A percentile compares a stretch with the other conserved stretches of the same genome.
These are phyloP conservation scores for Neosilurus mollespiculum DNA, from an alignment of 2,797 vertebrate genomes.

Conservation along the genomic window DNA sequence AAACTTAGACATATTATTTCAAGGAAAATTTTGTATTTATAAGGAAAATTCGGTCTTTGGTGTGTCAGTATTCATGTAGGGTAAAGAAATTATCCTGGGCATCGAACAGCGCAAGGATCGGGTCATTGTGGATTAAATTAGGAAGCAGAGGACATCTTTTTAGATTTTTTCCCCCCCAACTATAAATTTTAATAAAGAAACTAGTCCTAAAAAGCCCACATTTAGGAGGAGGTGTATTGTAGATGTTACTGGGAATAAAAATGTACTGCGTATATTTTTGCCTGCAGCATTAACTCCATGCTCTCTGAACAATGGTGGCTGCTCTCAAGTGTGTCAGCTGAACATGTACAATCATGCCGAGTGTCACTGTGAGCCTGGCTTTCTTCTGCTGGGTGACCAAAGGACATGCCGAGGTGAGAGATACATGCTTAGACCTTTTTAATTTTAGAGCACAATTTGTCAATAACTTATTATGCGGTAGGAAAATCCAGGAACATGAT, in stretches of 20 bases:
- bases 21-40: background rate
- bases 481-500: background rate
- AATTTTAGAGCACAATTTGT: background rate
- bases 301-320: slow-evolving; percentile 65
- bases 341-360: slow-evolving; percentile 46
- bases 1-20: background rate
- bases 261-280: background rate
- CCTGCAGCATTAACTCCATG: slow-evolving; percentile 62
- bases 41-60: background rate
- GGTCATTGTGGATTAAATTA: background rate
- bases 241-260: background rate
- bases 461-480: background rate
- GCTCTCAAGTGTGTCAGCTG: slow-evolving; percentile 65
- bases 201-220: background rate
- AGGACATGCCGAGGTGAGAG: slow-evolving; percentile 63
- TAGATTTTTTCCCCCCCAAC: background rate
- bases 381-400: slow-evolving; percentile 63
- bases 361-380: slow-evolving; percentile 65
- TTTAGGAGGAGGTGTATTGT: background rate
- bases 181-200: too few relatives aligned
- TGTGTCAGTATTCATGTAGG: background rate
- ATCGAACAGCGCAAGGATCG: background rate
- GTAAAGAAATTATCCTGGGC: slow-evolving; percentile 26
- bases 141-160: background rate
- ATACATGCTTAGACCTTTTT: background rate